Percentiles rank a stretch among this genome's conserved stretches.
phyloP scores from a whole-genome alignment of 2,888 invertebrate genomes.

The Lasioglossum figueresi region DNA sequence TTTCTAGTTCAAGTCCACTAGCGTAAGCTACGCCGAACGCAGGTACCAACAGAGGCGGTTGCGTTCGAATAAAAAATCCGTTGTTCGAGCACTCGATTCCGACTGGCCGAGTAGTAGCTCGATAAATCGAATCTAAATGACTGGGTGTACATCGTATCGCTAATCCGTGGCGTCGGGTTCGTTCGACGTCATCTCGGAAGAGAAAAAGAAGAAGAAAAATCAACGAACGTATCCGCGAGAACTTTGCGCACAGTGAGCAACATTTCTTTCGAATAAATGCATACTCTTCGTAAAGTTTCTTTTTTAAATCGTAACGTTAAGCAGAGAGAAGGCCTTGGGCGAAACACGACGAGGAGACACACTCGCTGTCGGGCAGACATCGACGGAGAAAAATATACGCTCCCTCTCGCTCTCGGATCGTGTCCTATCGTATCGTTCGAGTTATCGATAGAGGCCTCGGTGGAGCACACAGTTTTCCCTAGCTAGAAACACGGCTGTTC shows the following conservation, averaged over 20 bases:
- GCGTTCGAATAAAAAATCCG: not conserved
- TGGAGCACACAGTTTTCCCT: constrained; percentile 10
- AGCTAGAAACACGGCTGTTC: constrained; percentile 22
- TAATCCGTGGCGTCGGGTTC: not conserved
- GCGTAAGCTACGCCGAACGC: not conserved
- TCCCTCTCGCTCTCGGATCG: constrained; percentile 7
- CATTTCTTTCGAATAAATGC: constrained; percentile 40
- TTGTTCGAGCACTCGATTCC: constrained; percentile 1
- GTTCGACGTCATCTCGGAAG: not conserved
- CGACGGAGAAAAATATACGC: constrained; percentile 37
- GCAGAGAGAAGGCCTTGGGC: constrained; percentile 40
- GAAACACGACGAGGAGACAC: constrained; percentile 34
- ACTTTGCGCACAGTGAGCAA: not conserved
- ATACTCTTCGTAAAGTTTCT: constrained; percentile 17
- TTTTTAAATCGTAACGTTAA: constrained; percentile 34
- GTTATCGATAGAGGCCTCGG: constrained; percentile 23
- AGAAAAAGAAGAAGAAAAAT: not conserved
- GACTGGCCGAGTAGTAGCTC: not conserved
- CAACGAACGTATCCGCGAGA: not conserved
- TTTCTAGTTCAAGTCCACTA: not conserved
- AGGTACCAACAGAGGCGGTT: not conserved
- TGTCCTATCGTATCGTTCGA: not conserved
- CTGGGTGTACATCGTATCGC: not conserved
- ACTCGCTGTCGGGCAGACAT: constrained; percentile 25
- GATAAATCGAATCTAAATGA: constrained; percentile 9